Evolutionary conservation across 2,888 invertebrate genomes (phyloP).

Genomic region (Lacanobia oleracea): DNA sequence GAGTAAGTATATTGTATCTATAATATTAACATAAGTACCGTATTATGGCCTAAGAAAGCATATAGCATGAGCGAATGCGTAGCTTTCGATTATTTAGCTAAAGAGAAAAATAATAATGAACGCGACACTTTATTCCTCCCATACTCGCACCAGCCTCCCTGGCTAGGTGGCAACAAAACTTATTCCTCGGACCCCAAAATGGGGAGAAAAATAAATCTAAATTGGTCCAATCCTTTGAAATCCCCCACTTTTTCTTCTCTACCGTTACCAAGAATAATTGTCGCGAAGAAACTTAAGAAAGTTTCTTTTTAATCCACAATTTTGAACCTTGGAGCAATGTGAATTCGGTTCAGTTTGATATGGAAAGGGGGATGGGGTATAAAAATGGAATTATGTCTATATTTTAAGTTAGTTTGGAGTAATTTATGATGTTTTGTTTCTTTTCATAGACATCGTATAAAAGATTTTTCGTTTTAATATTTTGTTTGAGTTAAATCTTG

Average conservation of each 20-base stretch:
- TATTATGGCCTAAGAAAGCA: too few relatives aligned
- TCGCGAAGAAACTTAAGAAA: constrained; percentile 83
- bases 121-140: constrained; percentile 64
- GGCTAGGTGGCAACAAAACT: constrained; percentile 83
- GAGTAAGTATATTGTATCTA: too few relatives aligned
- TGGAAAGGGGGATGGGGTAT: constrained; percentile 44
- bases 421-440: constrained; percentile 72
- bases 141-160: constrained; percentile 66
- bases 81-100: too few relatives aligned
- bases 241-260: constrained; percentile 87
- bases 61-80: too few relatives aligned
- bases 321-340: constrained; percentile 49
- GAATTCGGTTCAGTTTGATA: constrained; percentile 47
- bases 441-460: constrained; percentile 45
- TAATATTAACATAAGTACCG: too few relatives aligned
- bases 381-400: constrained; percentile 80
- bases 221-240: constrained; percentile 89
- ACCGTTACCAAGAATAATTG: constrained; percentile 88
- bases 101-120: too few relatives aligned
- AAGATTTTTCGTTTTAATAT: neutral
- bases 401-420: constrained; percentile 75
- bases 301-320: constrained; percentile 57
- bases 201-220: constrained; percentile 90
- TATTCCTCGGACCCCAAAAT: constrained; percentile 75
- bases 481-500: constrained; percentile 1